phyloP scores from a whole-genome alignment of 2,797 vertebrate species.

The Anguilla marmorata region DNA sequence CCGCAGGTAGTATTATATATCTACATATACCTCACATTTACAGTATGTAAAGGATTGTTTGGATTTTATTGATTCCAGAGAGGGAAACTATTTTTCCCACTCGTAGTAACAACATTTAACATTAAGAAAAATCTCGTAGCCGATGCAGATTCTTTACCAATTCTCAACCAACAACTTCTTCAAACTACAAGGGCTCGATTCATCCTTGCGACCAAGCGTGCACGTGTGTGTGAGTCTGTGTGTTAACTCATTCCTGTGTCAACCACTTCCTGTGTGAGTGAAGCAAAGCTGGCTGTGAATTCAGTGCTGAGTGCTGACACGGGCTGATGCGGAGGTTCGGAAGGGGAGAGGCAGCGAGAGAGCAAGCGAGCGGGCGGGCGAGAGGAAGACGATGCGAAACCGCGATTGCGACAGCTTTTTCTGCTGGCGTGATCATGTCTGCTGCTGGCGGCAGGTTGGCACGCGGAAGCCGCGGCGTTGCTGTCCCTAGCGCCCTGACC shows the following conservation, averaged over 20 bases:
- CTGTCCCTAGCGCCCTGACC: no score
- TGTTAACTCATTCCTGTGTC: not conserved
- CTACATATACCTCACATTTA: not conserved
- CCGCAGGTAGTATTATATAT: not conserved
- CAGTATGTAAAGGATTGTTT: not conserved
- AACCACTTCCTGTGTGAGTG: conserved; percentile 27
- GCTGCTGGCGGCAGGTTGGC: not conserved
- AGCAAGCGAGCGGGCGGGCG: not conserved
- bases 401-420: conserved; percentile 14
- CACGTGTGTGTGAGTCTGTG: not conserved
- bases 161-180: not conserved
- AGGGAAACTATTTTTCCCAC: not conserved
- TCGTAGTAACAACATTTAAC: not conserved
- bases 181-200: not conserved
- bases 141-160: not conserved
- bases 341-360: conserved; percentile 18
- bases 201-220: not conserved
- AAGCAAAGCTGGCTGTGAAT: not conserved
- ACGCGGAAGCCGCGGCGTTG: not conserved
- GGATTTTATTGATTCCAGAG: not conserved
- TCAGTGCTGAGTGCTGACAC: not conserved
- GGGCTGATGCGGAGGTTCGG: not conserved
- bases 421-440: not conserved
- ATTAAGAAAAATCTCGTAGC: not conserved
- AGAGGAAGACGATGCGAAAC: conserved; percentile 27